Evolutionary conservation across 1,140 invertebrate genomes (phyloP), one percentile per base, ranked within the genome.

Genomic region (Protaetia brevitarsis): DNA sequence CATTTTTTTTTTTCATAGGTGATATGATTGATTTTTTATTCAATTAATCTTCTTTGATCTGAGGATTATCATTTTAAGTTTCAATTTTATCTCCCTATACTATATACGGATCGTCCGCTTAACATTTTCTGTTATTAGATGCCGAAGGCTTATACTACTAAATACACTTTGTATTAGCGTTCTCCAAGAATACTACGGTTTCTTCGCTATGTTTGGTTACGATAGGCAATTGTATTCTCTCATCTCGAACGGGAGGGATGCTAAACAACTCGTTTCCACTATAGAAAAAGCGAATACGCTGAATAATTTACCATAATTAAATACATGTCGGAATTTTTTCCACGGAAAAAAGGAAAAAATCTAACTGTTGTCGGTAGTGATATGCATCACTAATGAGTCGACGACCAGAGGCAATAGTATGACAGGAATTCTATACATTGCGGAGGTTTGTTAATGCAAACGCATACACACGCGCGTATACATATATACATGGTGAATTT

Each of bases 271-370:
- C n/a, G n/a, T n/a, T n/a, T n/a, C n/a, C n/a, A n/a, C n/a, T n/a
- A n/a, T n/a, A n/a, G n/a, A n/a, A n/a, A n/a, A n/a, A n/a, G n/a
- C 41, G 19, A 51, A 51, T 51, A 10, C 41, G 16, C 41, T 51
- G 41, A 23, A 51, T 51, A 51, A 51, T 51, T 51, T 51, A 51
- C 41, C 41, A 51, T 51, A 51, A 51, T 51, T 51, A 51, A 51
- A 51, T 19, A 23, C 41, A 51, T 51, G 13, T 51, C 19, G 41
- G 41, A 51, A 51, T 51, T 51, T 19, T 19, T 51, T 13, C 19
- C 16, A 19, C 10, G 16, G 26, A 51, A 51, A 51, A 11, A 51
- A 51, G 6, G 34, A 6, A 23, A 51, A 51, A 51, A 51, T 51
- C 41, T 51, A 51, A 51, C 41, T 19, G 41, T 51, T 51, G 26